Evolutionary conservation across 1,140 invertebrate genomes (phyloP), one percentile per base, ranked within the genome.

Genomic region (Drosophila paulistorum): DNA sequence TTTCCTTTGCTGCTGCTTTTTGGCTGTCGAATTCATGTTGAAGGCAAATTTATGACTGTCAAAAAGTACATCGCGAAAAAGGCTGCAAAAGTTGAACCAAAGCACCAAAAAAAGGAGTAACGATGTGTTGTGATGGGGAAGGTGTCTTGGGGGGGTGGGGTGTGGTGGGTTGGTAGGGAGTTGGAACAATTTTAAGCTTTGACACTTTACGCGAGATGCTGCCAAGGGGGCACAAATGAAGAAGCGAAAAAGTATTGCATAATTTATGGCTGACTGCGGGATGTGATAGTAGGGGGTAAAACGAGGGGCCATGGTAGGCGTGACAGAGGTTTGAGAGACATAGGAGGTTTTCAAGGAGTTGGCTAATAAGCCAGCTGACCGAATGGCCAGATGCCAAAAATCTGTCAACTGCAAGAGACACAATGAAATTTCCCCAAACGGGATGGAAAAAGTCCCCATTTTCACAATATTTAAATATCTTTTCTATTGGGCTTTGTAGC

Each of bases 41-140:
- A 68, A 72, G 71, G 68, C 74, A 79, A 85, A 85, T 86, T 85
- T 86, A 85, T 85, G 82, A 78, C 71, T 86, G 78, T 78, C 81
- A 81, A 78, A 85, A 81, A 86, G 64, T 71, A 71, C 63, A 67
- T 26, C 23, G 71, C 45, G 58, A 26, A 33, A 62, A 42, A 37
- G 45, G n/a, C 35, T 42, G 11, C 42, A 74, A 68, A 76, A 66
- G 64, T 75, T 51, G 45, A 23, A 51, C 45, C 9, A 51, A 51
- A 51, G 17, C 7, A 51, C 2, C 0, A 39, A 39, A 39, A 20
- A 23, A 23, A 51, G 42, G 42, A 30, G 30, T 30, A 30, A 30
- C 30, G 30, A 30, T 30, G 30, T 30, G 30, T 30, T 30, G 30
- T 30, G 30, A 30, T 30, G 30, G 41, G 41, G 41, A 4, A n/a